Evolutionary conservation across 1,140 invertebrate genomes (phyloP).

Genomic region (Dinoponera quadriceps): DNA sequence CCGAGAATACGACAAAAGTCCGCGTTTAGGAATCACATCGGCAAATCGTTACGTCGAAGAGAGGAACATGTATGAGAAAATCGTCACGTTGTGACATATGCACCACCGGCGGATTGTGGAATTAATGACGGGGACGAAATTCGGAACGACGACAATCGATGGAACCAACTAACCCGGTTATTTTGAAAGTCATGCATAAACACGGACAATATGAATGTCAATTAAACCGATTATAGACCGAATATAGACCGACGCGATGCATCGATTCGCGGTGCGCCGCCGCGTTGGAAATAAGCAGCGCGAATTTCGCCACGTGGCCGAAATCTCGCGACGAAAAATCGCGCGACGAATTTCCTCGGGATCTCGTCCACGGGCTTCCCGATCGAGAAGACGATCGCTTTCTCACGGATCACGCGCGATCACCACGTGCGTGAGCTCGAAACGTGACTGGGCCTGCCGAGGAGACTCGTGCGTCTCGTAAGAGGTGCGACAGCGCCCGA

Average conservation of each 20-base stretch:
- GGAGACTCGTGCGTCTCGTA: slow-evolving; percentile 72
- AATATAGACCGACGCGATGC: neutral
- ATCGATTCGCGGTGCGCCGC: neutral
- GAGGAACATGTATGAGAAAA: neutral
- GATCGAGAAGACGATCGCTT: slow-evolving; percentile 6
- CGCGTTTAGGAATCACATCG: no score
- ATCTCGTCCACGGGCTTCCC: neutral
- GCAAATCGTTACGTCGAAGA: no score
- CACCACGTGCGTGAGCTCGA: slow-evolving; percentile 55
- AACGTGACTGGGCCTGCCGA: slow-evolving; percentile 73
- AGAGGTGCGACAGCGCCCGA: slow-evolving; percentile 82
- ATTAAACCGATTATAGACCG: neutral
- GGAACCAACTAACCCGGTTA: neutral
- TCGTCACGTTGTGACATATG: neutral
- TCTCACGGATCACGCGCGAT: slow-evolving; percentile 53
- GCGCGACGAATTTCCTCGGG: neutral
- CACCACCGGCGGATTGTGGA: neutral
- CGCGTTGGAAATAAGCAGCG: neutral
- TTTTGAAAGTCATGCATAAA: neutral
- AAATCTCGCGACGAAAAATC: neutral
- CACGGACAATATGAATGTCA: neutral
- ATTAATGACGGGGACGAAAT: neutral
- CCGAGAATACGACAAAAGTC: no score
- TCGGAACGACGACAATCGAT: neutral
- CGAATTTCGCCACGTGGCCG: neutral